phyloP scores from a whole-genome alignment of 2,113 vertebrate genomes.

The Mastomys coucha region DNA sequence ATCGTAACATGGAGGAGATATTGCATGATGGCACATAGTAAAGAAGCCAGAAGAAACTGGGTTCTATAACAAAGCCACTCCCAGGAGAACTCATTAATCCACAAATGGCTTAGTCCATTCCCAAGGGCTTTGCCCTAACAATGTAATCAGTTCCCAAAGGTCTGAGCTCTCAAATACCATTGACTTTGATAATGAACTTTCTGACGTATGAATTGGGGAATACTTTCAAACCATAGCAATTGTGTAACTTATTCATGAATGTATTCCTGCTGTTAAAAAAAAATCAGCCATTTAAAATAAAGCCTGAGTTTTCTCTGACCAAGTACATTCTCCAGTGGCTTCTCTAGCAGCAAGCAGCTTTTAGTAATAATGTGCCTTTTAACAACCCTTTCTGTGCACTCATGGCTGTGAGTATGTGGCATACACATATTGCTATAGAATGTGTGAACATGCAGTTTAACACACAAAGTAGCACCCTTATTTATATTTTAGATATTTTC shows the following conservation, averaged over 20 bases:
- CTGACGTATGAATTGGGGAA: background rate
- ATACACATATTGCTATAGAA: background rate
- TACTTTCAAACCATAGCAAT: background rate
- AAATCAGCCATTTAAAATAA: background rate
- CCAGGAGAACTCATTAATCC: background rate
- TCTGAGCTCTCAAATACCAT: background rate
- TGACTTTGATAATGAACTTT: background rate
- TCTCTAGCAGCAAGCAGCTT: background rate
- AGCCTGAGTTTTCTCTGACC: background rate
- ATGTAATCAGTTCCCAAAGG: background rate
- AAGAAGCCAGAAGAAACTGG: background rate
- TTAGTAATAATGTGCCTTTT: background rate
- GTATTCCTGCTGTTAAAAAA: background rate
- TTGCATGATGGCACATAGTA: background rate
- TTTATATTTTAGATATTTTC: constrained; percentile 38
- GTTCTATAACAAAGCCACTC: background rate
- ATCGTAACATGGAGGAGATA: background rate
- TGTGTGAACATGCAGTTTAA: background rate
- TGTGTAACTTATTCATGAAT: background rate
- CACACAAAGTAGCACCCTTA: background rate
- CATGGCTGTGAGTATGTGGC: background rate
- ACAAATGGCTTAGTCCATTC: background rate
- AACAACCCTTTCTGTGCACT: background rate
- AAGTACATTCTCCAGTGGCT: too few relatives aligned
- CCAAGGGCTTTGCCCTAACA: background rate